Evolutionary conservation across 2,888 invertebrate genomes (phyloP).

Genomic region (Pomacea canaliculata): DNA sequence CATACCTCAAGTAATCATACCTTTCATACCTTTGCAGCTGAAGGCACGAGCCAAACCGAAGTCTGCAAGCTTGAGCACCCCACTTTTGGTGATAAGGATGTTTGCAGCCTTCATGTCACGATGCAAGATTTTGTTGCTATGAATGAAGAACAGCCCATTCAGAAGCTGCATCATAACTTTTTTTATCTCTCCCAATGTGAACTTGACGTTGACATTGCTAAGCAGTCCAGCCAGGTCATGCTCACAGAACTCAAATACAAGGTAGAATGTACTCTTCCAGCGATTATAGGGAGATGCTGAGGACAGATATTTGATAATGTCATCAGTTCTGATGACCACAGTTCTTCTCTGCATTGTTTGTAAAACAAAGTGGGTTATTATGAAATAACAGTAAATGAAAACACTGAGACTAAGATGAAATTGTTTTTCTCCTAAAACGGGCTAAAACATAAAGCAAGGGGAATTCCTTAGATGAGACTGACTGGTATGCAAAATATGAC

Average conservation of each 20-base stretch:
- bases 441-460: no score
- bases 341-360: no score
- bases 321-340: no score
- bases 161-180: slow-evolving; percentile 79
- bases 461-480: no score
- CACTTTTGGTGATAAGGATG: slow-evolving; percentile 96
- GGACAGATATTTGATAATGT: slow-evolving; percentile 79
- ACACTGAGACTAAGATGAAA: no score
- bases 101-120: slow-evolving; percentile 98
- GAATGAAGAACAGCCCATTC: slow-evolving; percentile 94
- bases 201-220: slow-evolving; percentile 95
- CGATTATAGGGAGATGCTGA: slow-evolving; percentile 78
- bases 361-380: no score
- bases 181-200: slow-evolving; percentile 96
- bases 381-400: no score
- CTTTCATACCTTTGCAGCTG: slow-evolving; percentile 77
- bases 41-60: slow-evolving; percentile 97
- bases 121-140: slow-evolving; percentile 80
- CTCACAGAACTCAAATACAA: slow-evolving; percentile 98
- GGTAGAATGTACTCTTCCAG: slow-evolving; percentile 88
- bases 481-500: no score
- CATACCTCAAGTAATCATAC: no score
- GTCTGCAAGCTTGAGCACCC: slow-evolving; percentile 89
- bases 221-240: slow-evolving; percentile 97
- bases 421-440: no score